Evolutionary conservation across 2,888 invertebrate genomes (phyloP), one percentile per base, ranked within the genome.

Genomic region (Mythimna impura): DNA sequence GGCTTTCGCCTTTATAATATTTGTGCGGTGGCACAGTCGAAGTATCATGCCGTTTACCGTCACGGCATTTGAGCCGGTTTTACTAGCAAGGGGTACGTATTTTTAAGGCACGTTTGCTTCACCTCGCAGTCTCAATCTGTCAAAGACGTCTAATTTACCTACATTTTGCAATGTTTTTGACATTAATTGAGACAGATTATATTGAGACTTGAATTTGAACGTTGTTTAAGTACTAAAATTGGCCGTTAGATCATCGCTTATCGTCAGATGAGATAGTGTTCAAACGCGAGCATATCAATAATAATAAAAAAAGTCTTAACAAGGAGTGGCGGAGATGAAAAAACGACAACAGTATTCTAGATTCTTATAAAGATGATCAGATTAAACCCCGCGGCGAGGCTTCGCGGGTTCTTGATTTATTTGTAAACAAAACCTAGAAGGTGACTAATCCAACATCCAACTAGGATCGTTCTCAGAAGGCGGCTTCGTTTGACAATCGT

Each of bases 401-500:
- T 30, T n/a, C 30, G 40, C 54, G 25, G 34, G n/a, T 65, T 73
- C 66, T 73, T 66, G 64, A 65, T 83, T 78, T 86, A 84, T 86
- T 86, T 78, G 84, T 86, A 86, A 86, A 86, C 84, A 86, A 76
- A 72, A 54, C 63, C 43, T 62, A 64, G 64, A 36, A 66, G 73
- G 71, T 83, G 86, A 86, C 74, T 84, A 85, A 87, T 75, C 71
- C 80, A 84, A 83, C 80, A 71, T 77, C 79, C 78, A 55, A 69
- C 79, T 82, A 76, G 73, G 64, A 67, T 76, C 66, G 75, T 80
- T 82, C 82, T 73, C 62, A 73, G 81, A 81, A 73, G 60, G 58
- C 76, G 74, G 83, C 82, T 87, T 87, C 88, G 55, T 74, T 76
- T 84, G 70, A 83, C 86, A 83, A 87, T 85, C 89, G 90, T 91